Evolutionary conservation across 2,797 vertebrate species (phyloP).

Genomic region (Lophius americanus): DNA sequence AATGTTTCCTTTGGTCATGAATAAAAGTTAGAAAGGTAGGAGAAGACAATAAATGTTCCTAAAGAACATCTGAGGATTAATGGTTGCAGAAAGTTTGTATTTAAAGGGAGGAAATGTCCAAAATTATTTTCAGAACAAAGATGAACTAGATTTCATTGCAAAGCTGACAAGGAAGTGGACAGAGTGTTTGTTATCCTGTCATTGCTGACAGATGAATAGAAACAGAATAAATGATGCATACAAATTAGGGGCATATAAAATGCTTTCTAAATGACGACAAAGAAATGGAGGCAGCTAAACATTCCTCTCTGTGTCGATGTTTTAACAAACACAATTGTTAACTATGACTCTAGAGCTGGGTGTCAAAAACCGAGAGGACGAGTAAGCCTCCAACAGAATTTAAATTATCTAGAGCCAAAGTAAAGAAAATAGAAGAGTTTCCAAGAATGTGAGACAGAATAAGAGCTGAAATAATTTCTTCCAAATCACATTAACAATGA

Average conservation of each 20-base stretch:
- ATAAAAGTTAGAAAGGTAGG: slow-evolving; percentile 4
- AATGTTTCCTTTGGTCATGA: slow-evolving; percentile 23
- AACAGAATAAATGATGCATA: too few species aligned
- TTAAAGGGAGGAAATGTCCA: not conserved
- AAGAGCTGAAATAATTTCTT: not conserved
- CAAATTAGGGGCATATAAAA: not conserved
- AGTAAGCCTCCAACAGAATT: not conserved
- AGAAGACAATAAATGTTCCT: slow-evolving; percentile 13
- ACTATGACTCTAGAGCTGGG: not conserved
- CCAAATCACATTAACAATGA: not conserved
- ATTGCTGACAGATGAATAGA: slow-evolving; percentile 76
- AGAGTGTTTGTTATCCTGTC: slow-evolving; percentile 78
- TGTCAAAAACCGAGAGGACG: not conserved
- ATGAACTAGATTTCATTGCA: slow-evolving; percentile 51
- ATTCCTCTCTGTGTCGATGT: slow-evolving; percentile 19
- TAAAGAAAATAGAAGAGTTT: not conserved
- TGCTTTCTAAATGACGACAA: slow-evolving; percentile 34
- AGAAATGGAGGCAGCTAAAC: not conserved
- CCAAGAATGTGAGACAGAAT: not conserved
- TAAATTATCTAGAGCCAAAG: not conserved
- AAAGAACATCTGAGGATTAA: not conserved
- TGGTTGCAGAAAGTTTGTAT: slow-evolving; percentile 8
- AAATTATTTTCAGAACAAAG: not conserved
- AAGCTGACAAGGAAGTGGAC: slow-evolving; percentile 69
- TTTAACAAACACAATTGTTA: slow-evolving; percentile 22